These are phyloP conservation scores for Sycophila sp. DNA, from an alignment of 1,140 invertebrate species.

Conservation along the genomic window DNA sequence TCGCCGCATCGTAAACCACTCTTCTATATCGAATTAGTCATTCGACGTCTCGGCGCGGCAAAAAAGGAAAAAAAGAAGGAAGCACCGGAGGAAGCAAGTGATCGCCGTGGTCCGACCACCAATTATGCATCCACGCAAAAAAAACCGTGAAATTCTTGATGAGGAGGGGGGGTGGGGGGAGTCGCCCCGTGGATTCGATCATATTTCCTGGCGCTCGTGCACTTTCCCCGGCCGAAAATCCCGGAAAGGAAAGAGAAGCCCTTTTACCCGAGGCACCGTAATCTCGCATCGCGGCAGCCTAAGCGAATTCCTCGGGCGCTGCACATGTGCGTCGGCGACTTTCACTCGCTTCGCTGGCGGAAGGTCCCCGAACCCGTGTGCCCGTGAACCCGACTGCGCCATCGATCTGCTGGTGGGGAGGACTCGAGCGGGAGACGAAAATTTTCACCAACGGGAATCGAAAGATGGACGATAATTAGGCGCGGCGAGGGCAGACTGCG, in stretches of 20 bases:
- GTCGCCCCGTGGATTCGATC: too few species aligned
- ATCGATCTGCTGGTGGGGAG: not conserved
- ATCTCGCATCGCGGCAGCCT: not conserved
- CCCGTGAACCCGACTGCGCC: not conserved
- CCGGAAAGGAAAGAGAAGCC: not conserved
- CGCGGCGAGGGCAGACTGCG: not conserved
- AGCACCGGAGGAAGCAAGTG: not conserved
- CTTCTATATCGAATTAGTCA: too few species aligned
- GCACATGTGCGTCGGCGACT: not conserved
- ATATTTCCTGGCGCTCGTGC: too few species aligned
- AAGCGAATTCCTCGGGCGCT: not conserved
- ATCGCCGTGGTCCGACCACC: too few species aligned
- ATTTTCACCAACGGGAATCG: conserved; percentile 31
- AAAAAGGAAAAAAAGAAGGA: not conserved
- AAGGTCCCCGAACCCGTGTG: conserved; percentile 2
- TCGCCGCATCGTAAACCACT: too few species aligned
- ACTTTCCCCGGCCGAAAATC: not conserved
- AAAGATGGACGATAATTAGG: too few species aligned
- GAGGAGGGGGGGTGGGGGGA: too few species aligned
- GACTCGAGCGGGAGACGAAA: conserved; percentile 7
- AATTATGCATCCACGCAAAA: too few species aligned
- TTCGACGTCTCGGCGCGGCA: too few species aligned
- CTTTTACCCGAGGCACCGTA: too few species aligned
- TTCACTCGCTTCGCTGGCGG: conserved; percentile 21
- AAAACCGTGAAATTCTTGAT: too few species aligned